Evolutionary conservation across 2,113 vertebrate genomes (phyloP).

Genomic region (Nymphicus hollandicus): DNA sequence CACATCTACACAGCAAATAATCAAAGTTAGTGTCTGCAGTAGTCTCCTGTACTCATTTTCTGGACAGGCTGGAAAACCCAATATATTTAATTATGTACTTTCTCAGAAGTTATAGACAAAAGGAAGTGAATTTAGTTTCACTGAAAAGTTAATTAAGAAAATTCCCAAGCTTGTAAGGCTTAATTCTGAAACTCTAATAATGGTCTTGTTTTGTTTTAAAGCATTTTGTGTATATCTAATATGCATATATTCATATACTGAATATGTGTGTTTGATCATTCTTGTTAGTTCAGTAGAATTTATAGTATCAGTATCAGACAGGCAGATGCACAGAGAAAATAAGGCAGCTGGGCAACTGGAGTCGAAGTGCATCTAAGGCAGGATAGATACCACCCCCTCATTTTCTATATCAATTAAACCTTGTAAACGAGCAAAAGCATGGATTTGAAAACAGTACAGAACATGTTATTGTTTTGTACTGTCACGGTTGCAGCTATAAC

Average conservation of each 20-base stretch:
- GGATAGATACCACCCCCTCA: not conserved
- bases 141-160: not conserved
- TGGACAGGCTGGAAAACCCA: not conserved
- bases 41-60: not conserved
- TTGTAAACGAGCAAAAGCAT: not conserved
- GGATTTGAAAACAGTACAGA: constrained; percentile 3
- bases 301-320: not conserved
- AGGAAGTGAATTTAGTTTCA: not conserved
- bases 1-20: not conserved
- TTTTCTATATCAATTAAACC: constrained; percentile 16
- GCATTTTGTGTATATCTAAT: not conserved
- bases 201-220: not conserved
- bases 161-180: not conserved
- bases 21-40: not conserved
- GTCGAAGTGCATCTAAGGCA: not conserved
- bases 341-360: not conserved
- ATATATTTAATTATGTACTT: not conserved
- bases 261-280: not conserved
- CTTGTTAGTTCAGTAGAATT: not conserved
- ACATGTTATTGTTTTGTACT: not conserved
- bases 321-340: not conserved
- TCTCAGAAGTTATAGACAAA: not conserved
- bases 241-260: not conserved
- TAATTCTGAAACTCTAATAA: not conserved
- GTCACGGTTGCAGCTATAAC: not conserved